Evolutionary conservation across 1,140 invertebrate species (phyloP).

Genomic region (Augochlora pura): DNA sequence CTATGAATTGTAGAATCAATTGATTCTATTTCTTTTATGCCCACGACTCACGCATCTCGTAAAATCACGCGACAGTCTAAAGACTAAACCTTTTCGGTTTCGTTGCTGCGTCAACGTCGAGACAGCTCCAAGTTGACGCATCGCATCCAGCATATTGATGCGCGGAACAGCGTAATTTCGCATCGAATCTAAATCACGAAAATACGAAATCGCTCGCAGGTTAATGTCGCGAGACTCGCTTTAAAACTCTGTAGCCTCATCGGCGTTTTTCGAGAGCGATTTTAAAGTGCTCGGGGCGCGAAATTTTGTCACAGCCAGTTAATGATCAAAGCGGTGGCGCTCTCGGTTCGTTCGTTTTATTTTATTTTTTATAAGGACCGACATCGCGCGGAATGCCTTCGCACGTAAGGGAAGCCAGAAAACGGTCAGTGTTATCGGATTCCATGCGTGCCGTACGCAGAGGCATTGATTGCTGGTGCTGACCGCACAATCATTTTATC

Average conservation of each 20-base stretch:
- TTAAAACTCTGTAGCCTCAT: not conserved
- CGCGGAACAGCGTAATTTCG: not conserved
- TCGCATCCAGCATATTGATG: not conserved
- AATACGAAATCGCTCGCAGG: not conserved
- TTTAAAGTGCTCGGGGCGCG: not conserved
- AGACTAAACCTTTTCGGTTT: no score
- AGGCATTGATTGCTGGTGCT: slow-evolving; percentile 68
- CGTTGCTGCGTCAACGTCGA: no score
- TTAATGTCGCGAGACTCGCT: not conserved
- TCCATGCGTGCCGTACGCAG: slow-evolving; percentile 62
- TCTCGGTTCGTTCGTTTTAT: not conserved
- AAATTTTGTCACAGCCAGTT: not conserved
- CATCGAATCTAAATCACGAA: not conserved
- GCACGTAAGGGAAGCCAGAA: slow-evolving; percentile 32
- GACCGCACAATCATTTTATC: slow-evolving; percentile 69
- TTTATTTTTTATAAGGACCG: not conserved
- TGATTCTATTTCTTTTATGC: no score
- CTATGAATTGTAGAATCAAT: no score
- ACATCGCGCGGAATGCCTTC: slow-evolving; percentile 17
- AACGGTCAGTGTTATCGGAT: slow-evolving; percentile 62
- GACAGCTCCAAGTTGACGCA: no score
- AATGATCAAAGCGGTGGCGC: not conserved
- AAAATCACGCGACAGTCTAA: no score
- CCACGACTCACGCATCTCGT: no score
- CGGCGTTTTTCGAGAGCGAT: not conserved